Conservation (phyloP, 2,888 invertebrate species). For the Oscheius sp. region DNA sequence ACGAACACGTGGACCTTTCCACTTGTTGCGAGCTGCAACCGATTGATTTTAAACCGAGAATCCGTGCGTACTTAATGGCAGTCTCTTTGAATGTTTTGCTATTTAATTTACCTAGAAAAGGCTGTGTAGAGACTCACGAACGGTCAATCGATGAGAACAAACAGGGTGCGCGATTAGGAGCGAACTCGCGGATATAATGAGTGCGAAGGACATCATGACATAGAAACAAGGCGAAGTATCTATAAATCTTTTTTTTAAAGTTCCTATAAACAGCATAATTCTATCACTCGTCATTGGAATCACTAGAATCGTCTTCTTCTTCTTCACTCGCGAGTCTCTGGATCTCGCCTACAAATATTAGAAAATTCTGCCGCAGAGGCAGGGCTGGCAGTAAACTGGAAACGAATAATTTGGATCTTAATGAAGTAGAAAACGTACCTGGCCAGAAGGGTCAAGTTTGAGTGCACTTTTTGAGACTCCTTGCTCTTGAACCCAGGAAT, state of each 20-base stretch:
- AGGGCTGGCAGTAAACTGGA: background rate
- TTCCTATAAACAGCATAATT: no score
- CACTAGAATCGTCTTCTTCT: no score
- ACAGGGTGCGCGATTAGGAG: background rate
- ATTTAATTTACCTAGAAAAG: background rate
- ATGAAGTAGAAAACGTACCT: slow-evolving; percentile 9
- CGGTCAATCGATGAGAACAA: slow-evolving; percentile 13
- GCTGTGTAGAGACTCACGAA: background rate
- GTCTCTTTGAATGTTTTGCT: background rate
- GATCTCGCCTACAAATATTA: background rate
- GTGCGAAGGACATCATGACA: background rate
- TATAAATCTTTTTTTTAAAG: no score
- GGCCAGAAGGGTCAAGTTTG: background rate
- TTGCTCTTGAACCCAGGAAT: background rate
- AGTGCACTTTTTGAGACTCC: slow-evolving; percentile 2
- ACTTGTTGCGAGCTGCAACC: slow-evolving; percentile 1
- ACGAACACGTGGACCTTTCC: slow-evolving; percentile 1
- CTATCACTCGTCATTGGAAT: no score
- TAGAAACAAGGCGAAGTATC: background rate
- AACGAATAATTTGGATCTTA: background rate
- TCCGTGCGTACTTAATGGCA: background rate
- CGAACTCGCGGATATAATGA: background rate
- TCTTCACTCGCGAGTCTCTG: no score
- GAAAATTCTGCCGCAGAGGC: background rate
- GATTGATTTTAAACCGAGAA: background rate